These are phyloP conservation scores for Fregetta grallaria DNA, from an alignment of 2,113 vertebrate genomes.

Conservation along the genomic window DNA sequence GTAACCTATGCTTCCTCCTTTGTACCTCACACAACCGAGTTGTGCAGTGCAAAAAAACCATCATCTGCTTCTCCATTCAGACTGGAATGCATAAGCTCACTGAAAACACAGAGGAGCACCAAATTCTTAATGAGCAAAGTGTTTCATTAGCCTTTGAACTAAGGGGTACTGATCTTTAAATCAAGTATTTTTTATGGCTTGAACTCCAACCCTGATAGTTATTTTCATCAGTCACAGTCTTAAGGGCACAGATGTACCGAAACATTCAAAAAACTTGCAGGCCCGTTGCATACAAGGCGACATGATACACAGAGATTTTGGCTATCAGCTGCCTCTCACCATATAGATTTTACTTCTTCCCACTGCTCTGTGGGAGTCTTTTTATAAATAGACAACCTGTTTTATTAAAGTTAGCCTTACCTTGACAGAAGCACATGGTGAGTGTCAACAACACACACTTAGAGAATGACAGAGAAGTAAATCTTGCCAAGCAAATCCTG, in stretches of 20 bases:
- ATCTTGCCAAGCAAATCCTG: not conserved
- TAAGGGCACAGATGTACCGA: not conserved
- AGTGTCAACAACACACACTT: not conserved
- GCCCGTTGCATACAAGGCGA: not conserved
- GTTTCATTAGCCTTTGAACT: not conserved
- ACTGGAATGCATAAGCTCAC: not conserved
- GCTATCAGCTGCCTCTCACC: not conserved
- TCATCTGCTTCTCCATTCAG: not conserved
- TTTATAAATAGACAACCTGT: not conserved
- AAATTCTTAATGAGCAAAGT: not conserved
- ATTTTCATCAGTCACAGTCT: not conserved
- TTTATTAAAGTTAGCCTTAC: not conserved
- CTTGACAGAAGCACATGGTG: not conserved
- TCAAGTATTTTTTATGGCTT: not conserved
- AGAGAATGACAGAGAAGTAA: not conserved
- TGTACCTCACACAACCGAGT: not conserved
- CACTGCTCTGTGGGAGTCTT: not conserved
- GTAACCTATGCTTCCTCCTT: not conserved
- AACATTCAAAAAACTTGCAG: not conserved
- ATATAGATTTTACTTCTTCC: not conserved
- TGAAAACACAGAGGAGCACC: not conserved
- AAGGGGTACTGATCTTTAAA: not conserved
- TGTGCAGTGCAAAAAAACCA: not conserved
- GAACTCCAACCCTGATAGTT: not conserved
- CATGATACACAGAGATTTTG: not conserved